phyloP scores from a whole-genome alignment of 2,888 invertebrate genomes.

The Netelia virgata region DNA sequence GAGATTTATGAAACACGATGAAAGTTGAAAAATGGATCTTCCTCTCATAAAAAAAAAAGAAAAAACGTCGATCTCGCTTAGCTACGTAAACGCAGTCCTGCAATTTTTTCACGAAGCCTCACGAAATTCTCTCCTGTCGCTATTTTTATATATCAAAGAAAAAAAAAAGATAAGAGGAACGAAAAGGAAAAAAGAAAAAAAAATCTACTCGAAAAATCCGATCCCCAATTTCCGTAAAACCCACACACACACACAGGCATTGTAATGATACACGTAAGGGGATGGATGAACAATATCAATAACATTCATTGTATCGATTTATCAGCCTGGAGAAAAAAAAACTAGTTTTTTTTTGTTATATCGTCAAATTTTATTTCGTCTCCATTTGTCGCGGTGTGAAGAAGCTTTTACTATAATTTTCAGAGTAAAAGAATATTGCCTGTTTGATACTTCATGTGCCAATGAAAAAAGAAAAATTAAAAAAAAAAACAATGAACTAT shows the following conservation, averaged over 20 bases:
- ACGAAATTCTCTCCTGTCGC: slow-evolving; percentile 57
- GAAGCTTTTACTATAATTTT: slow-evolving; percentile 49
- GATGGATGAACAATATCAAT: slow-evolving; percentile 56
- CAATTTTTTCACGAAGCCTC: slow-evolving; percentile 50
- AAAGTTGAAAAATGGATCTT: slow-evolving; percentile 33
- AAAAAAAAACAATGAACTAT: slow-evolving; percentile 19
- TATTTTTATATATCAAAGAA: slow-evolving; percentile 62
- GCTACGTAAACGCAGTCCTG: slow-evolving; percentile 4
- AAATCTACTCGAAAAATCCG: neutral
- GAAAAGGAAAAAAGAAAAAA: neutral
- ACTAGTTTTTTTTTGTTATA: neutral
- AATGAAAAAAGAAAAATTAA: slow-evolving; percentile 47
- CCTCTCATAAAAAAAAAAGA: slow-evolving; percentile 17
- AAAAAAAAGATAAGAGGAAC: slow-evolving; percentile 16
- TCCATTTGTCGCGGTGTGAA: slow-evolving; percentile 1
- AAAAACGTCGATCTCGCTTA: slow-evolving; percentile 37
- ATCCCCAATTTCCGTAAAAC: slow-evolving; percentile 14
- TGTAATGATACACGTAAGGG: slow-evolving; percentile 55
- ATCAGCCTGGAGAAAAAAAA: slow-evolving; percentile 26
- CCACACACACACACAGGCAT: neutral
- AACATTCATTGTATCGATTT: slow-evolving; percentile 25
- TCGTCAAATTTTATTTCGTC: slow-evolving; percentile 8
- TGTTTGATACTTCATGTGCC: slow-evolving; percentile 67
- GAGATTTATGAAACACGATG: neutral
- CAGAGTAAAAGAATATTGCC: slow-evolving; percentile 3